Percentiles rank a stretch among this genome's conserved stretches.
Evolutionary conservation across 2,113 vertebrate genomes (phyloP).

Genomic region (Indicator maculatus): DNA sequence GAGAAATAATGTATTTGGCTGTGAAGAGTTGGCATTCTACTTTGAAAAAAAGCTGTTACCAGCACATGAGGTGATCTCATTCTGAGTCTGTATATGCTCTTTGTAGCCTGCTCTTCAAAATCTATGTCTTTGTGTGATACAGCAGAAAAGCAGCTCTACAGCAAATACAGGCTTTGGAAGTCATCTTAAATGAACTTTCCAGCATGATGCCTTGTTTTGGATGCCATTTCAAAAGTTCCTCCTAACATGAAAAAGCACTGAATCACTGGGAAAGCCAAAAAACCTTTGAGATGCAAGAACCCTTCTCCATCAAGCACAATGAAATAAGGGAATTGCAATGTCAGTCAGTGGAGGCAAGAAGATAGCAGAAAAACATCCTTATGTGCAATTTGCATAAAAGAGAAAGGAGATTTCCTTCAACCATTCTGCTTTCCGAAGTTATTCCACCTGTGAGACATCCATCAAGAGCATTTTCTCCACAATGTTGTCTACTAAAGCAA

Average conservation of each 20-base stretch:
- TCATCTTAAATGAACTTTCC: not conserved
- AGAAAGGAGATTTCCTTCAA: not conserved
- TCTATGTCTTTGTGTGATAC: not conserved
- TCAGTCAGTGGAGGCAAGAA: not conserved
- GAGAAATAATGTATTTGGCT: not conserved
- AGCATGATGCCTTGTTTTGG: not conserved
- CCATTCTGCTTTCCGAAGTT: not conserved
- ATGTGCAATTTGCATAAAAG: not conserved
- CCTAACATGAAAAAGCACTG: not conserved
- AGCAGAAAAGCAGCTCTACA: not conserved
- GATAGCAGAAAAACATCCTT: not conserved
- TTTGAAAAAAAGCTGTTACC: not conserved
- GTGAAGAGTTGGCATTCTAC: not conserved
- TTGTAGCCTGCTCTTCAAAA: not conserved
- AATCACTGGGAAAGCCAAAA: not conserved
- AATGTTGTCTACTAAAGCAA: not conserved
- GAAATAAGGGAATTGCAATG: not conserved
- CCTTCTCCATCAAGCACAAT: not conserved
- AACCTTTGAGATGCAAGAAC: not conserved
- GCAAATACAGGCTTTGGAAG: not conserved
- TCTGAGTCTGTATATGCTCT: not conserved
- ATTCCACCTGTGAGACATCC: not conserved
- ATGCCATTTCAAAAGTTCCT: not conserved
- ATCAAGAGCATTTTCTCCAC: not conserved
- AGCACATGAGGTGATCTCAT: not conserved